Conservation (phyloP, 2,888 invertebrate species). For the Rhorus exstirpatorius region DNA sequence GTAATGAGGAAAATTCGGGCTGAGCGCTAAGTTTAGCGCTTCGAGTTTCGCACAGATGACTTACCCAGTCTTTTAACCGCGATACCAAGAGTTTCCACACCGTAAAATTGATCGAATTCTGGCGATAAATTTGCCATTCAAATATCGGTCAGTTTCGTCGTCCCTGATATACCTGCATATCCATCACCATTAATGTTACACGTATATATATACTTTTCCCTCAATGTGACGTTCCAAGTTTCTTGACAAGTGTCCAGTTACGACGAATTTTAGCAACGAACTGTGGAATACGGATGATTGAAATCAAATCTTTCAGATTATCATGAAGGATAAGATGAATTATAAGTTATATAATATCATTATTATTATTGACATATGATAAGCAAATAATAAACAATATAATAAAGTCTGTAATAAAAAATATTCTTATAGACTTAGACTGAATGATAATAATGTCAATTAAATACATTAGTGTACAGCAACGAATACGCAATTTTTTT, state of each 20-base stretch:
- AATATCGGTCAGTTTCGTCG: slow-evolving; percentile 40
- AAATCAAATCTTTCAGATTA: background rate
- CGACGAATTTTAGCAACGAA: slow-evolving; percentile 23
- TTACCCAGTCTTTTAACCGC: background rate
- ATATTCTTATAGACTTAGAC: too few relatives aligned
- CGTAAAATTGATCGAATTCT: slow-evolving; percentile 28
- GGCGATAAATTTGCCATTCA: background rate
- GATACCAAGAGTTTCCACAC: slow-evolving; percentile 10
- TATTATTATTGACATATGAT: too few relatives aligned
- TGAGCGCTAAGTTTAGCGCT: slow-evolving; percentile 78
- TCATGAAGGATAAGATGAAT: background rate
- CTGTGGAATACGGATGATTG: background rate
- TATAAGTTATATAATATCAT: too few relatives aligned
- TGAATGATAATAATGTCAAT: too few relatives aligned
- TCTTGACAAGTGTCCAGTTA: slow-evolving; percentile 48
- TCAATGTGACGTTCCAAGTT: slow-evolving; percentile 14
- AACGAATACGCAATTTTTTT: too few relatives aligned
- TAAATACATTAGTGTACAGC: too few relatives aligned
- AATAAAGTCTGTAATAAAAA: too few relatives aligned
- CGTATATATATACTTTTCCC: slow-evolving; percentile 4
- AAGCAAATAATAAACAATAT: too few relatives aligned
- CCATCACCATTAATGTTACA: slow-evolving; percentile 37
- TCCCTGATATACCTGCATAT: slow-evolving; percentile 34
- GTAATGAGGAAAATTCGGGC: slow-evolving; percentile 79
- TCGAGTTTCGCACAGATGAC: slow-evolving; percentile 51